Conservation (phyloP, 2,113 vertebrate species). For the Sceloporus tristichus region DNA sequence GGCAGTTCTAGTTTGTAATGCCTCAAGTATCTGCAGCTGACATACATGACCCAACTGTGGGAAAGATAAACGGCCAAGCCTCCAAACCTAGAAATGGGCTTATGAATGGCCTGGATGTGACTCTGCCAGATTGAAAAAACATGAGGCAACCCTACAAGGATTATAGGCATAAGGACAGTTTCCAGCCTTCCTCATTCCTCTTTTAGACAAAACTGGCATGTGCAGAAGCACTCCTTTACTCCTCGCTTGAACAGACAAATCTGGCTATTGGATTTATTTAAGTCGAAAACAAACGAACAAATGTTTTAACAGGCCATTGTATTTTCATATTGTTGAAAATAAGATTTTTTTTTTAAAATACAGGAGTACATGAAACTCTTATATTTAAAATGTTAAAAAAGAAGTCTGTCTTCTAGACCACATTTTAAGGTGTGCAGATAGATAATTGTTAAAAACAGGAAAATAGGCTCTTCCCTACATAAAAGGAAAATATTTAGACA, state of each 20-base stretch:
- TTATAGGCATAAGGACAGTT: background rate
- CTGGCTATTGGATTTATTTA: background rate
- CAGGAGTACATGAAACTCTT: constrained; percentile 79
- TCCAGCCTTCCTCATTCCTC: background rate
- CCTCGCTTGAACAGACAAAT: background rate
- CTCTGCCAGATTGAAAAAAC: background rate
- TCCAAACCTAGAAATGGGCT: no score
- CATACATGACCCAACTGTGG: no score
- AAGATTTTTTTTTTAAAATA: constrained; percentile 68
- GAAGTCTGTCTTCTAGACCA: constrained; percentile 78
- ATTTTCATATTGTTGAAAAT: constrained; percentile 74
- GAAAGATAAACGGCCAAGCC: no score
- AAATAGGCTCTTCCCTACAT: constrained; percentile 74
- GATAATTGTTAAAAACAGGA: constrained; percentile 78
- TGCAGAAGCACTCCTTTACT: background rate
- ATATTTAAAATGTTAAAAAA: constrained; percentile 82
- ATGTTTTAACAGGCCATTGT: constrained; percentile 64
- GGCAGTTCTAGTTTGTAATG: background rate
- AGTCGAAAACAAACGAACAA: constrained; percentile 57
- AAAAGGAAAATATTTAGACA: constrained; percentile 63
- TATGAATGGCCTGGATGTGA: no score
- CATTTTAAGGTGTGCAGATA: constrained; percentile 81
- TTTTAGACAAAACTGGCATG: background rate
- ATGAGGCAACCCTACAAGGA: background rate
- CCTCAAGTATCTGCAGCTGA: background rate